Evolutionary conservation across 2,113 vertebrate genomes (phyloP).

Genomic region (Plestiodon gilberti): DNA sequence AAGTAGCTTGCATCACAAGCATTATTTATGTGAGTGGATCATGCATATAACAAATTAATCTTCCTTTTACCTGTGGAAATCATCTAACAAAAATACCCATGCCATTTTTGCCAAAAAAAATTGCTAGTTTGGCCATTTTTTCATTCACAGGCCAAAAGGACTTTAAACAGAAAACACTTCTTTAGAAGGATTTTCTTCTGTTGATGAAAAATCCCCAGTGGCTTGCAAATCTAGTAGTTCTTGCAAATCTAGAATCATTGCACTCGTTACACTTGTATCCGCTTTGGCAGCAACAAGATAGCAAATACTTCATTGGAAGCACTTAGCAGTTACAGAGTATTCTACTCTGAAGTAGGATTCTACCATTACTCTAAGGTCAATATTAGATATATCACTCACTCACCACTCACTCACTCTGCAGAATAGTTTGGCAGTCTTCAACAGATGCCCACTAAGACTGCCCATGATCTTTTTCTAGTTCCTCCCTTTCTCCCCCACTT

Average conservation of each 20-base stretch:
- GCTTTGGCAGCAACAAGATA: not conserved
- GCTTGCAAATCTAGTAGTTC: not conserved
- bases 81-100: not conserved
- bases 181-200: not conserved
- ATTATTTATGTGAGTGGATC: not conserved
- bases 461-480: constrained; percentile 22
- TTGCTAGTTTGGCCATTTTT: not conserved
- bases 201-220: accelerated
- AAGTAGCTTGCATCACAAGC: not conserved
- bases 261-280: not conserved
- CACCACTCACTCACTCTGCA: no score
- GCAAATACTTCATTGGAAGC: not conserved
- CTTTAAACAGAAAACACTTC: not conserved
- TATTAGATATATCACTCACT: not conserved
- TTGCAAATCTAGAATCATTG: constrained; percentile 5
- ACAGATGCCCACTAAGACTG: constrained; percentile 7
- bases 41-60: not conserved
- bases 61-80: constrained; percentile 22
- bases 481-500: not conserved
- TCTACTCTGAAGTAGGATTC: not conserved
- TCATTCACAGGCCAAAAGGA: not conserved
- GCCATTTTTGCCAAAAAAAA: no score
- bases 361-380: not conserved
- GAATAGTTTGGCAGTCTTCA: not conserved
- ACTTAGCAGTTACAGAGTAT: not conserved